Conservation (phyloP, 2,797 vertebrate species). For the Rhinoraja longicauda region DNA sequence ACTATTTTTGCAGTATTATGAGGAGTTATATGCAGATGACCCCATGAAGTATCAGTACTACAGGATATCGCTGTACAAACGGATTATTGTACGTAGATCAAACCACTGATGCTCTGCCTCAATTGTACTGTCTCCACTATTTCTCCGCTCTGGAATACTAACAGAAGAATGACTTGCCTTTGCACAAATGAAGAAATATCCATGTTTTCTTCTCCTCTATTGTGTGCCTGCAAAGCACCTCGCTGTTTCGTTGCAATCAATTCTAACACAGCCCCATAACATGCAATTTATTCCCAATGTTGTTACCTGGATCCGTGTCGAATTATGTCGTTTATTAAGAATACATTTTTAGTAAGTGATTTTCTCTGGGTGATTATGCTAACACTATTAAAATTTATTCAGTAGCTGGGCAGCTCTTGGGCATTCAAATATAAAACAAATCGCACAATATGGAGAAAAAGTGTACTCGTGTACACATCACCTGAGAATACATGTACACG, state of each 20-base stretch:
- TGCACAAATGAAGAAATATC: slow-evolving; percentile 39
- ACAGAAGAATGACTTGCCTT: slow-evolving; percentile 53
- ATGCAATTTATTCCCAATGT: not conserved
- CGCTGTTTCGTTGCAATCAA: not conserved
- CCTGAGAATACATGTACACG: too few relatives aligned
- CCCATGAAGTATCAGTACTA: slow-evolving; percentile 80
- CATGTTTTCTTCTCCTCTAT: not conserved
- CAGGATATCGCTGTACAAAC: slow-evolving; percentile 88
- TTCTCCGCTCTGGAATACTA: slow-evolving; percentile 52
- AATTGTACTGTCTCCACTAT: slow-evolving; percentile 46
- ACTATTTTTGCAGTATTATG: slow-evolving; percentile 68
- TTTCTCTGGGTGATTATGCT: not conserved
- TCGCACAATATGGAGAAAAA: not conserved
- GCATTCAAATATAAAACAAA: not conserved
- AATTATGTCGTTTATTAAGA: not conserved
- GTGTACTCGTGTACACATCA: not conserved
- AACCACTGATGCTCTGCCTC: slow-evolving; percentile 41
- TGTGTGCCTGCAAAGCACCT: not conserved
- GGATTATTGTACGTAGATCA: slow-evolving; percentile 95
- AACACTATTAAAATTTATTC: not conserved
- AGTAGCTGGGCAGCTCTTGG: not conserved
- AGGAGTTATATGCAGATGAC: slow-evolving; percentile 87
- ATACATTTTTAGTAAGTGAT: not conserved
- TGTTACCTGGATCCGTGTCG: not conserved
- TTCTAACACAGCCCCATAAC: slow-evolving; percentile 10